Evolutionary conservation across 1,140 invertebrate species (phyloP).

Genomic region (Lordiphosa clarofinis): DNA sequence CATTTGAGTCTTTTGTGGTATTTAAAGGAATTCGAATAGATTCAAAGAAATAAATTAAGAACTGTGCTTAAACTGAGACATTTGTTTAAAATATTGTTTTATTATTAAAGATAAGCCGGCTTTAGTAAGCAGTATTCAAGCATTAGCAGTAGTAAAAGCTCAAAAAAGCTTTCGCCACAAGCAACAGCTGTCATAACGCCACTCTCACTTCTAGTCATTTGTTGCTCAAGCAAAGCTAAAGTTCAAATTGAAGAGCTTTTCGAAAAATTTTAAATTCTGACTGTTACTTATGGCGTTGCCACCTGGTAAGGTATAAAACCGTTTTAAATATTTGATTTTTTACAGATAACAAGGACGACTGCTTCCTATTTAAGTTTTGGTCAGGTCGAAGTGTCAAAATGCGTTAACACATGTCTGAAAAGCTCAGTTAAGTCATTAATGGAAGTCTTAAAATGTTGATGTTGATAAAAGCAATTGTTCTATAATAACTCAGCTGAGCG

Average conservation of each 20-base stretch:
- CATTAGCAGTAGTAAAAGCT: constrained; percentile 7
- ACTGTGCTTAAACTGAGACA: neutral
- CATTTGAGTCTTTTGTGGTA: too few species aligned
- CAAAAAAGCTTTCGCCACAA: constrained; percentile 34
- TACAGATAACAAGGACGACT: too few species aligned
- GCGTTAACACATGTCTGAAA: too few species aligned
- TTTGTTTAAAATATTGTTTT: neutral
- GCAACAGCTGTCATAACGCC: constrained; percentile 63
- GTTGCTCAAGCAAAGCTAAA: constrained; percentile 9
- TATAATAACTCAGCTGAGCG: too few species aligned
- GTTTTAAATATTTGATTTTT: too few species aligned
- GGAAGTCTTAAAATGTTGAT: too few species aligned
- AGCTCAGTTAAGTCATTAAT: too few species aligned
- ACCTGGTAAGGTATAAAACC: neutral
- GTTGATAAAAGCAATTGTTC: too few species aligned
- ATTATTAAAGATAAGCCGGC: constrained; percentile 12
- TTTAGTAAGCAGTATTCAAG: constrained; percentile 12
- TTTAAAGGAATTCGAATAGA: too few species aligned
- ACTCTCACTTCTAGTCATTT: constrained; percentile 22
- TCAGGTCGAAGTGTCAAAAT: too few species aligned
- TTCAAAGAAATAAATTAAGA: too few species aligned
- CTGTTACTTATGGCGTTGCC: constrained; percentile 41
- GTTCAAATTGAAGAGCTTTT: constrained; percentile 16
- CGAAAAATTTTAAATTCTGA: neutral
- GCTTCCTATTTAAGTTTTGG: too few species aligned